These are phyloP conservation scores for Cylloceria caligata DNA, from an alignment of 2,888 invertebrate species.

Conservation along the genomic window DNA sequence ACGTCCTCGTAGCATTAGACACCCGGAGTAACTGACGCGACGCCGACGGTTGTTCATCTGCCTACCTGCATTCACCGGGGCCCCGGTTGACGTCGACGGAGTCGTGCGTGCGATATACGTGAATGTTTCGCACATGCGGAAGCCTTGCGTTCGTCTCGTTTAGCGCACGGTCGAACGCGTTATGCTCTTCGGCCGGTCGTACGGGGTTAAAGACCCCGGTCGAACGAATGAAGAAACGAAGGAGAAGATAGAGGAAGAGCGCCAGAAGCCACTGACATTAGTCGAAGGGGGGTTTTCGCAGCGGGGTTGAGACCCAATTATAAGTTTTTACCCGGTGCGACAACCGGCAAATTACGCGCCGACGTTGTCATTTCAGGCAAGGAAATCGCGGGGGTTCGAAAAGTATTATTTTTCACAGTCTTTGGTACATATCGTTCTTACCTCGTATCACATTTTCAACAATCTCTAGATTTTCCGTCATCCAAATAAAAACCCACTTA, in stretches of 20 bases:
- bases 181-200: conserved; percentile 56
- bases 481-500: no score
- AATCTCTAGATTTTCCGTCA: background rate
- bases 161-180: conserved; percentile 55
- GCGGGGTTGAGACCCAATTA: conserved; percentile 68
- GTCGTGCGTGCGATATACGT: conserved; percentile 35
- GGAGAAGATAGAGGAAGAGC: background rate
- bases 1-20: no score
- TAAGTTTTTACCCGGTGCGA: conserved; percentile 55
- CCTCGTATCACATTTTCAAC: background rate
- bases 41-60: background rate
- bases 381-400: background rate
- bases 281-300: conserved; percentile 16
- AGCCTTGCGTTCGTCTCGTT: conserved; percentile 50
- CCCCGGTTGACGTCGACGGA: conserved; percentile 38
- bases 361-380: conserved; percentile 31
- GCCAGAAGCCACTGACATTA: conserved; percentile 35
- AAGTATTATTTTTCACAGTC: conserved; percentile 3
- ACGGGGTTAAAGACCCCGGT: conserved; percentile 65
- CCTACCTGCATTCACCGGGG: conserved; percentile 28
- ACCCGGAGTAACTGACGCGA: no score
- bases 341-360: conserved; percentile 46
- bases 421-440: background rate
- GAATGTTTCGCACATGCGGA: conserved; percentile 59
- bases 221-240: conserved; percentile 45